These are phyloP conservation scores for Athalia rosae DNA, from an alignment of 2,888 invertebrate genomes.

Conservation along the genomic window DNA sequence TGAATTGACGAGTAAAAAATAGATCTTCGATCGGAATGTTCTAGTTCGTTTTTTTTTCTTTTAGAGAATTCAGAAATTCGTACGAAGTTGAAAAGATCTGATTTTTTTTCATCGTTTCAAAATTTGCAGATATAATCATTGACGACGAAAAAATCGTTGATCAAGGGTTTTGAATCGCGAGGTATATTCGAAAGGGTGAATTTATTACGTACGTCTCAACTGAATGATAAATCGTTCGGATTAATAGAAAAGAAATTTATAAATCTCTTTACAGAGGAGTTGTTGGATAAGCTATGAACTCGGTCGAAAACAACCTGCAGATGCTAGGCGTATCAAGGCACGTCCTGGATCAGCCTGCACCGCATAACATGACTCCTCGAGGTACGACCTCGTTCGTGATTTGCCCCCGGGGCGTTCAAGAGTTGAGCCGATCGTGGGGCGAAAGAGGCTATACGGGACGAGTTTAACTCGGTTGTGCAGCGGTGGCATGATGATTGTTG, in stretches of 20 bases:
- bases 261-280: too few species aligned
- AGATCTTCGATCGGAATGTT: background rate
- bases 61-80: constrained; percentile 14
- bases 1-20: background rate
- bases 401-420: constrained; percentile 13
- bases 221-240: too few species aligned
- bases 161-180: background rate
- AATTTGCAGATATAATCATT: background rate
- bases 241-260: too few species aligned
- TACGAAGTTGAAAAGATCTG: constrained; percentile 7
- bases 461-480: background rate
- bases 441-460: constrained; percentile 3
- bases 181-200: constrained; percentile 7
- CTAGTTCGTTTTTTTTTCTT: background rate
- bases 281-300: background rate
- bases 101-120: constrained; percentile 4
- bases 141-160: background rate
- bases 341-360: background rate
- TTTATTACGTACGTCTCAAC: background rate
- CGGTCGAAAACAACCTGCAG: background rate
- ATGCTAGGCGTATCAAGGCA: too few species aligned
- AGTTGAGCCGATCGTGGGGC: background rate
- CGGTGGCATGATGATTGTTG: too few species aligned
- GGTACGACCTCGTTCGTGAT: constrained; percentile 28
- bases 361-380: constrained; percentile 9